These are phyloP conservation scores for Darevskia nairensis DNA, from an alignment of 2,797 vertebrate species.

Conservation along the genomic window DNA sequence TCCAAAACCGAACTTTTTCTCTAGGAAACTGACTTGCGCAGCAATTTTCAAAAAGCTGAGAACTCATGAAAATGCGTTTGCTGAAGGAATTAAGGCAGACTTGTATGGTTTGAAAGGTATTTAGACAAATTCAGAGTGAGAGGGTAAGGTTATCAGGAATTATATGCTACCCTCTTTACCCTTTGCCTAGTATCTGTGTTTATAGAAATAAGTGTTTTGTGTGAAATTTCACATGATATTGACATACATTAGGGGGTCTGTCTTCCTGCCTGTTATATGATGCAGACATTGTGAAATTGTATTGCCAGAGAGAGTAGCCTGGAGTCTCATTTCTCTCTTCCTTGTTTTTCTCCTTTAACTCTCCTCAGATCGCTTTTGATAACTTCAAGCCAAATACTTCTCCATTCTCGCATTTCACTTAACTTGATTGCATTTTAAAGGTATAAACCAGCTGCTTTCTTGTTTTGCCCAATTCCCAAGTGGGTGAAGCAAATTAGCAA, in stretches of 20 bases:
- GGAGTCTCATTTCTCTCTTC: too few species aligned
- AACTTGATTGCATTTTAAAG: not conserved
- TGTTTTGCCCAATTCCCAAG: not conserved
- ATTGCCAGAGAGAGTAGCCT: not conserved
- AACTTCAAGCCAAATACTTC: not conserved
- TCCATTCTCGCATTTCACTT: not conserved
- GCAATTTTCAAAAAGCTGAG: rapidly evolving
- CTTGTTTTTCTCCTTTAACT: not conserved
- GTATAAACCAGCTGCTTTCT: not conserved
- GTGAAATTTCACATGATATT: not conserved
- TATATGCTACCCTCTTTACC: not conserved
- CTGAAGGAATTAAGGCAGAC: not conserved
- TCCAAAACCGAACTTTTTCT: conserved; percentile 37
- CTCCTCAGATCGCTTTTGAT: not conserved
- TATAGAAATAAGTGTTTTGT: not conserved
- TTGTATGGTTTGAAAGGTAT: too few species aligned
- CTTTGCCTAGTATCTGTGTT: not conserved
- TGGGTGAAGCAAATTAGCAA: not conserved
- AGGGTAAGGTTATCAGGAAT: too few species aligned
- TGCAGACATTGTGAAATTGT: not conserved
- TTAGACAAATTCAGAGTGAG: too few species aligned
- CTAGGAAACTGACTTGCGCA: not conserved
- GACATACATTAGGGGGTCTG: not conserved
- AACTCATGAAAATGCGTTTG: not conserved
- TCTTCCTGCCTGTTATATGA: not conserved